Conservation (phyloP, 2,113 vertebrate species). For the Galemys pyrenaicus region DNA sequence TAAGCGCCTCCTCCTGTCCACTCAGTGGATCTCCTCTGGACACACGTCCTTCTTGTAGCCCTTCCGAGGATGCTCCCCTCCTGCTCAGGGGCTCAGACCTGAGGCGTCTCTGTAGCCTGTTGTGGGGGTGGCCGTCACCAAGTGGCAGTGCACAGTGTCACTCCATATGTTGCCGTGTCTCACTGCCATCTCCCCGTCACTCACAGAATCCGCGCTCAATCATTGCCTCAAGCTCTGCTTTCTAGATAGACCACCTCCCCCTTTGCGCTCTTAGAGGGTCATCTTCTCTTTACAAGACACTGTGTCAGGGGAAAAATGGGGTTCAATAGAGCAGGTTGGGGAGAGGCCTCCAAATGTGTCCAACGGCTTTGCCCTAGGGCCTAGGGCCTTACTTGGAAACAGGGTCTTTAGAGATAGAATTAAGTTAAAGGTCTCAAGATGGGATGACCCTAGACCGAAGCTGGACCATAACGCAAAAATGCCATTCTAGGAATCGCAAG, state of each 20-base stretch:
- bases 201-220: neutral
- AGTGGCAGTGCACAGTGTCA: neutral
- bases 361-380: neutral
- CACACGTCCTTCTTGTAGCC: neutral
- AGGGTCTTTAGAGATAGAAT: neutral
- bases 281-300: neutral
- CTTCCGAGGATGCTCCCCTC: neutral
- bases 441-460: neutral
- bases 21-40: no score
- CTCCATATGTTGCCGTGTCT: neutral
- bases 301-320: neutral
- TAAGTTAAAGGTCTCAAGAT: neutral
- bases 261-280: neutral
- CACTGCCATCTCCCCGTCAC: neutral
- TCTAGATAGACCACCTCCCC: neutral
- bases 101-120: neutral
- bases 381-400: neutral
- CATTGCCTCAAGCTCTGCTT: neutral
- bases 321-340: neutral
- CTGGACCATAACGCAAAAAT: no score
- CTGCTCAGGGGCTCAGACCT: fast-evolving
- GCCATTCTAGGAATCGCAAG: no score
- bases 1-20: neutral
- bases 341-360: neutral
- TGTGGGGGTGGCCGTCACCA: no score